Evolutionary conservation across 2,113 vertebrate genomes (phyloP).

Genomic region (Mesoclemmys tuberculata): DNA sequence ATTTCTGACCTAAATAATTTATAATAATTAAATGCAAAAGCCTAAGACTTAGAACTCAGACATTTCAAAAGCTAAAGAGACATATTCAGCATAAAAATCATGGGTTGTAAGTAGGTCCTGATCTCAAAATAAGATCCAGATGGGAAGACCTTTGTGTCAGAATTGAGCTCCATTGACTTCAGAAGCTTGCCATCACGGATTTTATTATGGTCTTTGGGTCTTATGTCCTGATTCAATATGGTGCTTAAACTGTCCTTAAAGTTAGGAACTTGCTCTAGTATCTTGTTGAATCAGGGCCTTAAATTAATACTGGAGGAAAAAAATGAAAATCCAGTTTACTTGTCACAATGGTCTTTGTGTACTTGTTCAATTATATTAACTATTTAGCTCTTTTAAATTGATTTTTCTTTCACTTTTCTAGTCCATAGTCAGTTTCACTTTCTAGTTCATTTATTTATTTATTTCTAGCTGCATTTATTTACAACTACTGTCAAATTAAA

Average conservation of each 20-base stretch:
- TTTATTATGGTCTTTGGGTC: not conserved
- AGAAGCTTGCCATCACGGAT: not conserved
- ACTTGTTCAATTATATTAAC: not conserved
- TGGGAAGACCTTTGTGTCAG: not conserved
- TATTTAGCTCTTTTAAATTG: not conserved
- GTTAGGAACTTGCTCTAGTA: fast-evolving
- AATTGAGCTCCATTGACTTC: not conserved
- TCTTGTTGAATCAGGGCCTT: not conserved
- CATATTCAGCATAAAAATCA: not conserved
- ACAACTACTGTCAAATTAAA: not conserved
- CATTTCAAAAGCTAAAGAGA: not conserved
- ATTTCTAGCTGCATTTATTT: not conserved
- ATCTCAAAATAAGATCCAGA: not conserved
- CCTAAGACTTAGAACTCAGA: not conserved
- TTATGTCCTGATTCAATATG: not conserved
- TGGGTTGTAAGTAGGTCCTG: not conserved
- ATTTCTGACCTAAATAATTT: not conserved
- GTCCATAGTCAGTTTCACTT: not conserved
- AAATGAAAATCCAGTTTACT: not conserved
- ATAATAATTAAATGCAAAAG: not conserved
- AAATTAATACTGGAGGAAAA: not conserved
- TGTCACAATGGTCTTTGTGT: not conserved
- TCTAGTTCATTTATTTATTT: too few relatives aligned
- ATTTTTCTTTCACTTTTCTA: not conserved
- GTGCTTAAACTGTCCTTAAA: not conserved